Conservation (phyloP, 1,140 invertebrate genomes). For the Magallana angulata region DNA sequence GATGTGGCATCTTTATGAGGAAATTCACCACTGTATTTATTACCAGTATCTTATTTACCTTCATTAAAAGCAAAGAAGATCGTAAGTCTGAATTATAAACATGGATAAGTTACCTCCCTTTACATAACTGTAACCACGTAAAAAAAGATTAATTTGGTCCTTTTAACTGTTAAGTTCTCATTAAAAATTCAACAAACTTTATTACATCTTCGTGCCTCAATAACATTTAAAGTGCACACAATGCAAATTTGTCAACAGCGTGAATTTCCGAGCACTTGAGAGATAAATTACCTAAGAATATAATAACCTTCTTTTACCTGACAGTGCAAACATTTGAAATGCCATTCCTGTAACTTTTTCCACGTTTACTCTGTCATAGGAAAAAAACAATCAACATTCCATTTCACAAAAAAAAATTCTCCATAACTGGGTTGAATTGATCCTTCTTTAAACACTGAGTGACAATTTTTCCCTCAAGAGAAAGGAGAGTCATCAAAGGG, state of each 20-base stretch:
- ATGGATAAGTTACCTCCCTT: neutral
- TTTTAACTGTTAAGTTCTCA: too few species aligned
- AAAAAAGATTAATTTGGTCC: too few species aligned
- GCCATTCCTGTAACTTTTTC: neutral
- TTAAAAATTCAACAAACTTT: too few species aligned
- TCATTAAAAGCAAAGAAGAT: neutral
- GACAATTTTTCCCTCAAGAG: neutral
- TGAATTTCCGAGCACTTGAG: too few species aligned
- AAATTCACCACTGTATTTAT: neutral
- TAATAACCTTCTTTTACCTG: neutral
- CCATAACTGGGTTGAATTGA: neutral
- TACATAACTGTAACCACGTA: neutral
- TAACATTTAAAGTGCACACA: too few species aligned
- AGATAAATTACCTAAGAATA: too few species aligned
- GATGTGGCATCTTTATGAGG: neutral
- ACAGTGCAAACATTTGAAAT: slow-evolving; percentile 32
- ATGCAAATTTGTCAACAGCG: too few species aligned
- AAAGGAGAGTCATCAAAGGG: neutral
- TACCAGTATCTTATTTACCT: neutral
- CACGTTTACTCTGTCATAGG: neutral
- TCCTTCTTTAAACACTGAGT: neutral
- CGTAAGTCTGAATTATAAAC: neutral
- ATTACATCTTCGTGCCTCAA: too few species aligned
- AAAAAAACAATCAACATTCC: slow-evolving; percentile 28
- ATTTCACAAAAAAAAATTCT: neutral